Evolutionary conservation across 2,888 invertebrate genomes (phyloP).

Genomic region (Esperia sulphurella): DNA sequence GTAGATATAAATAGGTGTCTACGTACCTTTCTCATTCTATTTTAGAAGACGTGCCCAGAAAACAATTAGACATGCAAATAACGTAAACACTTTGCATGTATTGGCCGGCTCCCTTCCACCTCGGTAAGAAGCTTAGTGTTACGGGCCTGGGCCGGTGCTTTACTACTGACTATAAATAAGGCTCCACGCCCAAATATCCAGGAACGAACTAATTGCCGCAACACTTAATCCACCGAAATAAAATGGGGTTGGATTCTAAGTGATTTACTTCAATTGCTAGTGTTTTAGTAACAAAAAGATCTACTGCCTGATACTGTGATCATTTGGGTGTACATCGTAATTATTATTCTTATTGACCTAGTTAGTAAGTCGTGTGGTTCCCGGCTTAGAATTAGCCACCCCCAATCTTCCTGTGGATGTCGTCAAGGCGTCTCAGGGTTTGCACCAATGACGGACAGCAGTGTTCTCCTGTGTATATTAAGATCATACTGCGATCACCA

Average conservation of each 20-base stretch:
- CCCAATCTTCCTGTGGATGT: no score
- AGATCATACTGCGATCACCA: no score
- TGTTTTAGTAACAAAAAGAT: slow-evolving; percentile 28
- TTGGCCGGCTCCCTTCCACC: slow-evolving; percentile 25
- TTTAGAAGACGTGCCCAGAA: not conserved
- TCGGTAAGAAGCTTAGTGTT: slow-evolving; percentile 44
- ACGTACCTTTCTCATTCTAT: no score
- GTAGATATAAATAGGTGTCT: not conserved
- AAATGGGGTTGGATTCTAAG: slow-evolving; percentile 40
- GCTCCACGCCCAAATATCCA: slow-evolving; percentile 51
- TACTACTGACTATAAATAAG: slow-evolving; percentile 51
- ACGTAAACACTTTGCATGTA: slow-evolving; percentile 34
- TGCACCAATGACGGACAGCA: no score
- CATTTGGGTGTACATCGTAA: no score
- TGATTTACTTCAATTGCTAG: slow-evolving; percentile 26
- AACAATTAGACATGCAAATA: slow-evolving; percentile 25
- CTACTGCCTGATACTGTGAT: no score
- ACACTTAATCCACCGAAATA: slow-evolving; percentile 58
- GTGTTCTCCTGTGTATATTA: no score
- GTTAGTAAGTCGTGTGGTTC: no score
- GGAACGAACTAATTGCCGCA: slow-evolving; percentile 54
- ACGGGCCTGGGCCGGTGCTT: slow-evolving; percentile 30
- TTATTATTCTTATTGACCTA: no score
- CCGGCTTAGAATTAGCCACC: no score
- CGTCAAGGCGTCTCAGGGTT: no score